A percentile compares a stretch with the other conserved stretches of the same genome.
These are phyloP conservation scores for Aphaenogaster ashmeadi DNA, from an alignment of 1,140 invertebrate species.

Conservation along the genomic window DNA sequence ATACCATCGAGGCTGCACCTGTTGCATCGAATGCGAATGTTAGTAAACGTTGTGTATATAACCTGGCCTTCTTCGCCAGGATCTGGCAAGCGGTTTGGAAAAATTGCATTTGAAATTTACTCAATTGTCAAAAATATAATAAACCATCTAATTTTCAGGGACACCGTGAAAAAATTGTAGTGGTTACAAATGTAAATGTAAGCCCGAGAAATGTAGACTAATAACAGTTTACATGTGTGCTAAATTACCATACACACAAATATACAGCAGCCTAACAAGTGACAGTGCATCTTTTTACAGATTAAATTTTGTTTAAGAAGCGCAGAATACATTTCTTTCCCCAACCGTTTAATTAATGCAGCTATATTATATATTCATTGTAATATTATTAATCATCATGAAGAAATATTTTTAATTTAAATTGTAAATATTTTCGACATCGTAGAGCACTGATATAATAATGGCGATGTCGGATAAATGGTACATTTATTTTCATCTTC, in stretches of 20 bases:
- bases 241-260: neutral
- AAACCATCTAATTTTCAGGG: neutral
- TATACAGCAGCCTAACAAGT: neutral
- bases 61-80: slow-evolving; percentile 14
- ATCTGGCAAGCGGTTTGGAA: neutral
- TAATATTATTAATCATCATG: neutral
- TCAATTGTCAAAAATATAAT: neutral
- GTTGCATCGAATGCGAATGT: slow-evolving; percentile 75
- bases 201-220: neutral
- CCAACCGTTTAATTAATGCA: neutral
- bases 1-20: slow-evolving; percentile 72
- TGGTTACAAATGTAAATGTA: neutral
- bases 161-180: neutral
- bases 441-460: neutral
- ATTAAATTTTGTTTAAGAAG: neutral
- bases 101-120: slow-evolving; percentile 17
- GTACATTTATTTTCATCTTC: slow-evolving; percentile 22
- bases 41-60: slow-evolving; percentile 69
- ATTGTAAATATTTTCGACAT: slow-evolving; percentile 23
- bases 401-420: neutral
- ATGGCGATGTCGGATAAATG: neutral
- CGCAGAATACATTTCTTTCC: neutral
- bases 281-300: neutral
- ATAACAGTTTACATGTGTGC: neutral
- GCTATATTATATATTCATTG: neutral